Conservation (phyloP, 2,888 invertebrate species). For the Lymantria monacha region DNA sequence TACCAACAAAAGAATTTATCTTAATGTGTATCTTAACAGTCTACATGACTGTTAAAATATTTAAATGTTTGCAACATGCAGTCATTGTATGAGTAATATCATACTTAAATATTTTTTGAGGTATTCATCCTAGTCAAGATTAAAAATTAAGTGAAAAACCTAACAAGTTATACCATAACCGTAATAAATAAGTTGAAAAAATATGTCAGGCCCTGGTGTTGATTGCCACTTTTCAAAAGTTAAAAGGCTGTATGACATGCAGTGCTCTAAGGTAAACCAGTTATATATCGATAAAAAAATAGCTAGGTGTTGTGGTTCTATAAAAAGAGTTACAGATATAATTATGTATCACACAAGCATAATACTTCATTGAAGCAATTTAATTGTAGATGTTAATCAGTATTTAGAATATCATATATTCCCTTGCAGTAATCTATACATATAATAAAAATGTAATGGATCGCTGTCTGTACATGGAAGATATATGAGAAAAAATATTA, state of each 20-base stretch:
- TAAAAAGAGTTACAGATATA: neutral
- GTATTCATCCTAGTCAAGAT: neutral
- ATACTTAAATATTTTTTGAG: too few relatives aligned
- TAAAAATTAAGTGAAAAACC: neutral
- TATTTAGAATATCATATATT: neutral
- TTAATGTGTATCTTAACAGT: too few relatives aligned
- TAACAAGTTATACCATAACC: neutral
- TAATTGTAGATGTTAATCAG: neutral
- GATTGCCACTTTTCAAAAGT: neutral
- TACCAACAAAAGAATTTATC: too few relatives aligned
- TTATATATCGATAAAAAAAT: neutral
- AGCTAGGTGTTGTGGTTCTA: neutral
- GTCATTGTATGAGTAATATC: too few relatives aligned
- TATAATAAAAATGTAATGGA: too few relatives aligned
- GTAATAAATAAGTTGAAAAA: neutral
- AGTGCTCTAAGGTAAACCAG: neutral
- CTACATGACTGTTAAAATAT: too few relatives aligned
- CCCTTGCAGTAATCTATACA: neutral
- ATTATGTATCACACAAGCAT: neutral
- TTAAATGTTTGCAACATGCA: too few relatives aligned
- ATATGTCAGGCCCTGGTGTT: neutral
- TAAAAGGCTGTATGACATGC: neutral
- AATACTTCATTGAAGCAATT: neutral
- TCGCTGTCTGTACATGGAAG: too few relatives aligned
- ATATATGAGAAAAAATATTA: too few relatives aligned